Base-by-base conservation (phyloP, 1,140 invertebrate genomes). In the Penaeus japonicus region DNA sequence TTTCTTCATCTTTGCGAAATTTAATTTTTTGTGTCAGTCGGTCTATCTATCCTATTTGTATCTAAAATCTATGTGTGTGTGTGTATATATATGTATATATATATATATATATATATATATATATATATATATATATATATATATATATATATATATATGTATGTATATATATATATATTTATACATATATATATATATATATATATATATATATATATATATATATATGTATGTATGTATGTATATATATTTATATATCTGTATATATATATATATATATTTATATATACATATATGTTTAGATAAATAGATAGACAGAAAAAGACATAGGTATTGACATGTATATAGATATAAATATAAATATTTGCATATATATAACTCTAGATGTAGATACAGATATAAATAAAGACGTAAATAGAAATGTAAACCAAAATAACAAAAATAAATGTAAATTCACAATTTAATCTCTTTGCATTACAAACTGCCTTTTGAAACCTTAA, bases 91-190 rank as follows among this genome's bases (percentile, higher is more conserved):
- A 24, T 65, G 27, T 65, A 65, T 65, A 65, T 65, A 65, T 65
- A 65, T 65, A 65, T 65, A 65, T 65, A 65, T 65, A 65, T 65
- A 65, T 65, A 65, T 65, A 65, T 65, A 65, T 65, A 65, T 65
- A 65, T 65, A 65, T 65, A 65, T 65, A 65, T 65, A 65, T 65
- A 65, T 65, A 65, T 65, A 65, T 65, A 65, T 65, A 65, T 65
- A 17, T 65, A 65, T 65, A 65, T 65, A 65, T 65, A 65, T 65
- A 65, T 65, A 65, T 65, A 65, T 15, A 65, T 65, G 27, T 65
- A 65, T 65, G 17, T 4, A 15, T 65, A 65, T 65, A 65, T 65
- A 65, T 65, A 65, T 65, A 65, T 65, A 65, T 65, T n/a, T 65
- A 65, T 65, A 65, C 27, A 65, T 65, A 65, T 65, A 65, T 65